These are phyloP conservation scores for Myiothlypis chrysogaster DNA, from an alignment of 2,797 vertebrate genomes.

Conservation along the genomic window DNA sequence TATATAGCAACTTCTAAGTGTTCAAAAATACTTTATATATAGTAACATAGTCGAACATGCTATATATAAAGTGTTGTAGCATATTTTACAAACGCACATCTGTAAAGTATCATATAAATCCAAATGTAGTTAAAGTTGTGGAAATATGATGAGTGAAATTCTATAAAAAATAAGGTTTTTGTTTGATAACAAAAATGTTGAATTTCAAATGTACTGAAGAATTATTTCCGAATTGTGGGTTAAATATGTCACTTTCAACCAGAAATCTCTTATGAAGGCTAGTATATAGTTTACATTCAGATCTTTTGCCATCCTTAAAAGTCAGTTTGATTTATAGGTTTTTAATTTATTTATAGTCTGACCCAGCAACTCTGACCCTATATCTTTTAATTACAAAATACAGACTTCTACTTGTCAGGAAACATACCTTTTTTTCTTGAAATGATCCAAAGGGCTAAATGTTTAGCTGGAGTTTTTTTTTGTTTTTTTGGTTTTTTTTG, in stretches of 20 bases:
- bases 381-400: background rate
- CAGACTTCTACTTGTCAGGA: background rate
- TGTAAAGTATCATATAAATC: background rate
- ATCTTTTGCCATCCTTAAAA: background rate
- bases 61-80: background rate
- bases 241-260: background rate
- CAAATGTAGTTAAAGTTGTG: background rate
- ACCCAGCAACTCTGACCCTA: background rate
- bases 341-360: background rate
- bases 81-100: background rate
- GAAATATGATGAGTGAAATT: background rate
- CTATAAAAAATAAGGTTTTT: background rate
- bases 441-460: background rate
- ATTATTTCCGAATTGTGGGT: background rate
- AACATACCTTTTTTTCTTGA: background rate
- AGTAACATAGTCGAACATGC: background rate
- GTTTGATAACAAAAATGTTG: background rate
- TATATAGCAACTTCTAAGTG: background rate
- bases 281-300: background rate
- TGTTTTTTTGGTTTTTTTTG: background rate
- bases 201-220: background rate
- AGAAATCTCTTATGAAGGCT: background rate
- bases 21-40: background rate
- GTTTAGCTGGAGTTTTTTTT: background rate
- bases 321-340: background rate